These are phyloP conservation scores for Oncorhynchus tshawytscha DNA, from an alignment of 2,113 vertebrate species.

Conservation along the genomic window DNA sequence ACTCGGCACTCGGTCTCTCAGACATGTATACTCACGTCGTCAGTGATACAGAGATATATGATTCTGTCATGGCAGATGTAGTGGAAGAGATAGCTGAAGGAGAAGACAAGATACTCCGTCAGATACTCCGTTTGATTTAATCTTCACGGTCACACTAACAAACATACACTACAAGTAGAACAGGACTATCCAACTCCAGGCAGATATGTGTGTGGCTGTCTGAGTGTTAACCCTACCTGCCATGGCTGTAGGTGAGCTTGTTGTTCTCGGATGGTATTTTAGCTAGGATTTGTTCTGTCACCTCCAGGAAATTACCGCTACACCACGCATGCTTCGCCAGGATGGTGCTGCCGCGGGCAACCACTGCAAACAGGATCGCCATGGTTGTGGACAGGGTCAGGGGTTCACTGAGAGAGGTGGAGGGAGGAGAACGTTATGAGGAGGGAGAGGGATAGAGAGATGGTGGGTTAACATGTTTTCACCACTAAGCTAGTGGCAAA, in stretches of 20 bases:
- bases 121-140: background rate
- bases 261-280: constrained; percentile 98
- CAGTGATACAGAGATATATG: constrained; percentile 96
- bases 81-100: constrained; percentile 93
- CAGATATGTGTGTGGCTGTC: background rate
- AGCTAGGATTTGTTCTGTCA: constrained; percentile 94
- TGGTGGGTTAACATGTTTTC: too few relatives aligned
- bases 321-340: constrained; percentile 97
- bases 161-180: background rate
- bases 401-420: background rate
- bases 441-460: background rate
- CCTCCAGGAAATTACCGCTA: constrained; percentile 96
- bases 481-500: too few relatives aligned
- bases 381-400: constrained; percentile 69
- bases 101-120: constrained; percentile 29
- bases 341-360: constrained; percentile 94
- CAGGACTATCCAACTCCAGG: background rate
- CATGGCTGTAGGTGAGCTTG: constrained; percentile 95
- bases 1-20: background rate
- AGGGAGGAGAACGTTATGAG: background rate
- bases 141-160: background rate
- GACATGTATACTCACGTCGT: constrained; percentile 90
- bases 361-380: constrained; percentile 97
- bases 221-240: constrained; percentile 75
- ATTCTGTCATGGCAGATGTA: constrained; percentile 99